These are phyloP conservation scores for Eublepharis macularius DNA, from an alignment of 2,113 vertebrate genomes.

Conservation along the genomic window DNA sequence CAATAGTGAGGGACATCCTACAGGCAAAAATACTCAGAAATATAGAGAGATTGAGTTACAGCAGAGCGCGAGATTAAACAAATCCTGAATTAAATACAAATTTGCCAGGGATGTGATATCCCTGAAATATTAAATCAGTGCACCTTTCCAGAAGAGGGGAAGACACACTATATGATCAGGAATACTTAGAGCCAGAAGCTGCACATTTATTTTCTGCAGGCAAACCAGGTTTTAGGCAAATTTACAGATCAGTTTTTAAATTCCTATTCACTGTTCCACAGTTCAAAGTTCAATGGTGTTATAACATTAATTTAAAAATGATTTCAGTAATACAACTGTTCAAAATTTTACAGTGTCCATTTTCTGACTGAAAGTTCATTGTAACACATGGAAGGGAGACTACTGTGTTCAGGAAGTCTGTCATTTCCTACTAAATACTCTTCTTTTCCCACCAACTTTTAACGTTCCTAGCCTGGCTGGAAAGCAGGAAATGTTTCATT, in stretches of 20 bases:
- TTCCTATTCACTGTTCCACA: slow-evolving; percentile 5
- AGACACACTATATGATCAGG: slow-evolving; percentile 23
- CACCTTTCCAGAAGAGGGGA: slow-evolving; percentile 36
- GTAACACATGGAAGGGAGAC: neutral
- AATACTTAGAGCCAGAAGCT: slow-evolving; percentile 51
- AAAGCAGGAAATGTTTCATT: slow-evolving; percentile 72
- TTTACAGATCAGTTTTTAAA: slow-evolving; percentile 5
- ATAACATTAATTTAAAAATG: slow-evolving; percentile 8
- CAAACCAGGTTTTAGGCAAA: slow-evolving; percentile 43
- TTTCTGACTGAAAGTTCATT: slow-evolving; percentile 29
- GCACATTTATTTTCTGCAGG: slow-evolving; percentile 66
- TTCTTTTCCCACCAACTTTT: slow-evolving; percentile 30
- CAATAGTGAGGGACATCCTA: slow-evolving; percentile 90
- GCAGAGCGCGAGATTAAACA: slow-evolving; percentile 62
- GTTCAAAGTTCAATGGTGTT: neutral
- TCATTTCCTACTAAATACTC: slow-evolving; percentile 18
- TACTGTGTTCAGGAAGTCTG: neutral
- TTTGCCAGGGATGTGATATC: slow-evolving; percentile 60
- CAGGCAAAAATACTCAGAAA: slow-evolving; percentile 89
- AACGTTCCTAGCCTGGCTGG: slow-evolving; percentile 34
- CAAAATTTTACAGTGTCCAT: neutral
- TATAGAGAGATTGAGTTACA: slow-evolving; percentile 74
- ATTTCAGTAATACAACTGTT: neutral
- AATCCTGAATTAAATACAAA: slow-evolving; percentile 58
- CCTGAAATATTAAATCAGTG: slow-evolving; percentile 47